phyloP scores from a whole-genome alignment of 2,113 vertebrate genomes.

The Tinamus guttatus region DNA sequence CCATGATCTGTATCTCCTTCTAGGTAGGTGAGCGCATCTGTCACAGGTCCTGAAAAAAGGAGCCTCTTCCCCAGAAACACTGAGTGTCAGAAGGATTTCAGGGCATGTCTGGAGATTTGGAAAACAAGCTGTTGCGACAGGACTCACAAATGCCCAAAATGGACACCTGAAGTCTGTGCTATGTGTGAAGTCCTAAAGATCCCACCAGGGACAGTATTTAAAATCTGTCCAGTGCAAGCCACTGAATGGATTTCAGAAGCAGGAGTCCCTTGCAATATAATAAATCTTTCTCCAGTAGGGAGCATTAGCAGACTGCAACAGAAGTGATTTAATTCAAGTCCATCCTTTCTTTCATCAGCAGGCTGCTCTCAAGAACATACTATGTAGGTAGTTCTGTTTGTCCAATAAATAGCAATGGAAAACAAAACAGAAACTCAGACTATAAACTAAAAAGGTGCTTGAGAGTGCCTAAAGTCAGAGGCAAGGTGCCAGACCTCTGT shows the following conservation, averaged over 20 bases:
- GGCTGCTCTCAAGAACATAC: not conserved
- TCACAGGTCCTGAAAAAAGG: not conserved
- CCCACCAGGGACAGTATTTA: not conserved
- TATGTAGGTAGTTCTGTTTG: fast-evolving
- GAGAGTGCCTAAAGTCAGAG: not conserved
- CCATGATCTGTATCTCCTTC: not conserved
- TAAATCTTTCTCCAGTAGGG: not conserved
- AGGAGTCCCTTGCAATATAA: not conserved
- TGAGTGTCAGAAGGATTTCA: not conserved
- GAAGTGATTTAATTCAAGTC: not conserved
- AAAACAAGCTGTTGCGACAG: not conserved
- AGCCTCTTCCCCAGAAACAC: not conserved
- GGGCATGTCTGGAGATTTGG: not conserved
- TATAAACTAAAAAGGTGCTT: not conserved
- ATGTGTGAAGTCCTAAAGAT: too few species aligned
- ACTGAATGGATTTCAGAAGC: not conserved
- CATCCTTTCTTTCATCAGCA: not conserved
- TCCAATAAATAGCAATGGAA: fast-evolving
- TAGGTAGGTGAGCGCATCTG: not conserved
- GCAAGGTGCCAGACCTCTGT: not conserved
- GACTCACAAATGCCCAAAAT: not conserved
- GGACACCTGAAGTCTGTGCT: not conserved
- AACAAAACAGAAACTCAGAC: not conserved
- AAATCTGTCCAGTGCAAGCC: not conserved
- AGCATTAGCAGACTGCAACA: not conserved